Conservation (phyloP, 1,140 invertebrate species). For the Trichonephila clavipes region DNA sequence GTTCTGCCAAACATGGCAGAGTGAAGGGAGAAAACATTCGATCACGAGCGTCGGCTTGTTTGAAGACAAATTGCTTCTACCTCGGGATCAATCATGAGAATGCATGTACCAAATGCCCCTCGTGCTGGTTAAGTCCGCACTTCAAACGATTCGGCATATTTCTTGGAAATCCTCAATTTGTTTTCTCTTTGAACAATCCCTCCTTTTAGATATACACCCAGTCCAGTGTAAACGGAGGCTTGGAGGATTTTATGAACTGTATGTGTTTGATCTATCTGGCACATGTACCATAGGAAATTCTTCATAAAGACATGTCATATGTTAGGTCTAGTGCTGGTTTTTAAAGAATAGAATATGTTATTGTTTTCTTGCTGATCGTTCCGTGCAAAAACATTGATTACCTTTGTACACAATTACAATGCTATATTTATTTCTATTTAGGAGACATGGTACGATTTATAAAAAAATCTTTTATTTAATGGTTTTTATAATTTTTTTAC, state of each 20-base stretch:
- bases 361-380: no score
- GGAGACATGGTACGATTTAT: no score
- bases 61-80: constrained; percentile 15
- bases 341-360: no score
- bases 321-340: neutral
- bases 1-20: neutral
- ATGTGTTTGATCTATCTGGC: neutral
- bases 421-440: no score
- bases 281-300: neutral
- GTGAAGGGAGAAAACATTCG: constrained; percentile 10
- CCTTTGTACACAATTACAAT: no score
- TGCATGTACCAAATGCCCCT: constrained; percentile 36
- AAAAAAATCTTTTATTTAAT: no score
- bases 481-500: no score
- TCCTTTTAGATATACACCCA: neutral
- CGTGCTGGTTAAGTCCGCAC: neutral
- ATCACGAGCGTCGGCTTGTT: constrained; percentile 33
- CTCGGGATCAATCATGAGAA: neutral
- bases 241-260: neutral
- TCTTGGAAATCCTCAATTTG: constrained; percentile 21
- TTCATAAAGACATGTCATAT: neutral
- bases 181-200: constrained; percentile 17
- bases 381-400: no score
- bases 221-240: neutral
- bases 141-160: constrained; percentile 21